Evolutionary conservation across 2,797 vertebrate species (phyloP).

Genomic region (Oreortyx pictus): DNA sequence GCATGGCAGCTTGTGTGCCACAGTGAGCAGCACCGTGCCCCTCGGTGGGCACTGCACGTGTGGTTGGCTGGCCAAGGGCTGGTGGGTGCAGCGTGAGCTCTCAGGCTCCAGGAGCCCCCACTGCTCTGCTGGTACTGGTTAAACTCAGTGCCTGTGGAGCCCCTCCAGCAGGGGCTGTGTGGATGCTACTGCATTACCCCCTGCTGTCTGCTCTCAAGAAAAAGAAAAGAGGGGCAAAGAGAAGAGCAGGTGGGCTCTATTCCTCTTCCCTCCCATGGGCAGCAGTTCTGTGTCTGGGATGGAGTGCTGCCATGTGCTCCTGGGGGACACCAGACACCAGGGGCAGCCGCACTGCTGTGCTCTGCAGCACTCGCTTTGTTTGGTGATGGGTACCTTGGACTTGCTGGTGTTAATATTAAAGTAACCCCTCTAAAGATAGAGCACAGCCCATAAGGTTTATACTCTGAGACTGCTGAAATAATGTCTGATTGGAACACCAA

Average conservation of each 20-base stretch:
- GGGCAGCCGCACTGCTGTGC: not conserved
- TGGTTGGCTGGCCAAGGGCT: accelerated
- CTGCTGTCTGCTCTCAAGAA: not conserved
- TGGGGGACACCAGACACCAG: accelerated
- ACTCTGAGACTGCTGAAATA: accelerated
- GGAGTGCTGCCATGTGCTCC: not conserved
- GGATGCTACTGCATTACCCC: not conserved
- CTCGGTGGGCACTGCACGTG: accelerated
- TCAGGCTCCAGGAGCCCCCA: not conserved
- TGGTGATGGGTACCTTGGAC: not conserved
- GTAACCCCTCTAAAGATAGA: not conserved
- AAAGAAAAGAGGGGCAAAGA: accelerated
- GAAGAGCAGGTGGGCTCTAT: accelerated
- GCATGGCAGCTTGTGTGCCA: not conserved
- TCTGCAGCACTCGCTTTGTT: accelerated
- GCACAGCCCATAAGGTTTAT: accelerated
- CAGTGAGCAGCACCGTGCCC: accelerated
- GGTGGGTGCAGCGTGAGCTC: not conserved
- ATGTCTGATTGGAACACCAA: accelerated
- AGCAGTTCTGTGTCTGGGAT: not conserved
- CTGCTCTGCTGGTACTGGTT: not conserved
- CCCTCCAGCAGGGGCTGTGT: accelerated
- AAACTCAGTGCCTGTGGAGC: not conserved
- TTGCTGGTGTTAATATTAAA: not conserved
- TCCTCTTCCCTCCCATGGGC: not conserved